These are phyloP conservation scores for Aphaenogaster floridana DNA, from an alignment of 1,140 invertebrate genomes.

Conservation along the genomic window DNA sequence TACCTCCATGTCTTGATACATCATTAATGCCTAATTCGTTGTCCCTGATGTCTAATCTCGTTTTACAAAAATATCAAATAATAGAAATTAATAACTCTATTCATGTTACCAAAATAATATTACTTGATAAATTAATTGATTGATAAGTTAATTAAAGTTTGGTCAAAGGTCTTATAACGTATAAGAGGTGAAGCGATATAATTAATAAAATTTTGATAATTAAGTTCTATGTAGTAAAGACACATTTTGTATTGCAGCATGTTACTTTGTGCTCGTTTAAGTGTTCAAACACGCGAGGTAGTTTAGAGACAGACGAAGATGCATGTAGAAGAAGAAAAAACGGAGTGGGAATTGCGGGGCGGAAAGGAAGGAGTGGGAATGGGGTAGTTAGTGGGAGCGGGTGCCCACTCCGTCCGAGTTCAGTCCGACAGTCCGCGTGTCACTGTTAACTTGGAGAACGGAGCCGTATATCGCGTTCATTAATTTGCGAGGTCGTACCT, in stretches of 20 bases:
- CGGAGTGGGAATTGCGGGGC: background rate
- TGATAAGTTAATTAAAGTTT: background rate
- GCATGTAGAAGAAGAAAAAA: conserved; percentile 13
- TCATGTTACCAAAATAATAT: background rate
- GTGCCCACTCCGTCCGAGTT: conserved; percentile 67
- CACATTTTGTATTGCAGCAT: background rate
- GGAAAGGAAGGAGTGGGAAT: conserved; percentile 35
- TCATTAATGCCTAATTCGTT: background rate
- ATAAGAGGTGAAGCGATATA: background rate
- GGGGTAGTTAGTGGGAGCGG: conserved; percentile 44
- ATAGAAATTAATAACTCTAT: background rate
- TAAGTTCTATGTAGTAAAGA: background rate
- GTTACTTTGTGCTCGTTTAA: background rate
- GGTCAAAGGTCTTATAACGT: background rate
- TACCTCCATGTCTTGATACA: too few species aligned
- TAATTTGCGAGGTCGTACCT: background rate
- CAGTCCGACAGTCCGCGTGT: conserved; percentile 80
- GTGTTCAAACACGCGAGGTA: background rate
- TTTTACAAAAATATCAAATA: background rate
- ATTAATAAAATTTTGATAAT: background rate
- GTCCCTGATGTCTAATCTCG: background rate
- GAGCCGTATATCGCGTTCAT: conserved; percentile 36
- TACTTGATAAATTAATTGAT: background rate
- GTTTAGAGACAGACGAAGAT: background rate
- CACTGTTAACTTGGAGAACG: conserved; percentile 74